Base-by-base conservation (phyloP, 2,888 invertebrate species). In the Gryllus longicercus region DNA sequence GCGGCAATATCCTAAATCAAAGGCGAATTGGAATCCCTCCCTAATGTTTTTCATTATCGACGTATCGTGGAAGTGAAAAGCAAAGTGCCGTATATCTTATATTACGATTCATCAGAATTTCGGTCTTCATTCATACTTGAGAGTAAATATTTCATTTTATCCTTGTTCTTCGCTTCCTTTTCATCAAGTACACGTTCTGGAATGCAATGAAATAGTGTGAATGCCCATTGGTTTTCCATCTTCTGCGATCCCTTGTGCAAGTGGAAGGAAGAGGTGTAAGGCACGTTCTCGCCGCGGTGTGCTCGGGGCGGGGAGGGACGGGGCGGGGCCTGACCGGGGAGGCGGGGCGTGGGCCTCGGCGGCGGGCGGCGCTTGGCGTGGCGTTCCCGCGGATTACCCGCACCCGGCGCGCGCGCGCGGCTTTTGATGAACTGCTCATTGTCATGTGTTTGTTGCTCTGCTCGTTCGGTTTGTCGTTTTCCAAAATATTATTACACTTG, bases 371-470 rank as follows among this genome's bases (percentile, higher is more conserved):
- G 18, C 63, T 63, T 63, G 10, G 16, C 63, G 16, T 8, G 0
- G 16, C 63, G 16, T 63, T 63, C 8, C 38, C 63, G 63, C 63
- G 63, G 63, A 63, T 63, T 63, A 63, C 63, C 63, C 63, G 16
- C 63, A 63, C 63, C 63, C 63, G 16, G n/a, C 63, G 16, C 63
- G 63, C 63, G 14, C 63, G 14, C 63, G 63, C 63, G 63, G 63
- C 63, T 63, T 63, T 63, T 63, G 63, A 63, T 63, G 63, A 63
- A 63, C 63, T 63, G 63, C 63, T 63, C 63, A 63, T 63, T 63
- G 63, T 63, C 63, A 63, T 63, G 63, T 63, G 63, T 63, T 63
- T 63, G 63, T 63, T 63, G 63, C 63, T 63, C 63, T 1, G 63
- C 63, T 63, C 63, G 63, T 63, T 63, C 63, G 63, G 63, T 63